A percentile compares a stretch with the other conserved stretches of the same genome.
These are phyloP conservation scores for Gila orcuttii DNA, from an alignment of 2,113 vertebrate species.

Conservation along the genomic window DNA sequence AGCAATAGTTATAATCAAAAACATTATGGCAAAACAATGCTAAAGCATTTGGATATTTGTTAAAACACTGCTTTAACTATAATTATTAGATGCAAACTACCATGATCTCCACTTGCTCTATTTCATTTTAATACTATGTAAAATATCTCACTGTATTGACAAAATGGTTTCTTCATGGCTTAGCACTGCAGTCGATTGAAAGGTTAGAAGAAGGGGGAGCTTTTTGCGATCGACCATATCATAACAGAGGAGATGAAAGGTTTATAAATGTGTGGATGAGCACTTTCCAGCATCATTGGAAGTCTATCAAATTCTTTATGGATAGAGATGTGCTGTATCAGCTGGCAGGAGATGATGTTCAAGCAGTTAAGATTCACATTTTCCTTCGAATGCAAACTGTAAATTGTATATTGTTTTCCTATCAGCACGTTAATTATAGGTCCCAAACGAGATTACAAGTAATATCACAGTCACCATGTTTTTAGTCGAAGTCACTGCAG, in stretches of 20 bases:
- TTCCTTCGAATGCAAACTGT: slow-evolving; percentile 9
- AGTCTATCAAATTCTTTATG: neutral
- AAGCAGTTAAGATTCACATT: neutral
- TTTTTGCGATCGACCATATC: neutral
- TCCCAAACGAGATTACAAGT: neutral
- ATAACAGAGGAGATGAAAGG: slow-evolving; percentile 14
- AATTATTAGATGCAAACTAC: neutral
- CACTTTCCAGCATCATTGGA: slow-evolving; percentile 18
- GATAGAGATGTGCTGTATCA: slow-evolving; percentile 8
- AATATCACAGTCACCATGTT: neutral
- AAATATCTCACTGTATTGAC: neutral
- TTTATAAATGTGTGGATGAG: neutral
- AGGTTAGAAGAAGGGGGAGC: neutral
- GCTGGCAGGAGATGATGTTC: neutral
- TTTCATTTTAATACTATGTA: neutral
- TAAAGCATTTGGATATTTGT: neutral
- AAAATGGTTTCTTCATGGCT: neutral
- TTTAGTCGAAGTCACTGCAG: slow-evolving; percentile 1
- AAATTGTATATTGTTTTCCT: neutral
- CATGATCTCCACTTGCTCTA: neutral
- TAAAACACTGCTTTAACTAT: neutral
- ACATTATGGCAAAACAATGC: neutral
- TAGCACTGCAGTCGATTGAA: neutral
- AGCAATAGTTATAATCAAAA: neutral
- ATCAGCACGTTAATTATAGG: neutral